phyloP scores from a whole-genome alignment of 2,113 vertebrate species.

The Eulacestoma nigropectus region DNA sequence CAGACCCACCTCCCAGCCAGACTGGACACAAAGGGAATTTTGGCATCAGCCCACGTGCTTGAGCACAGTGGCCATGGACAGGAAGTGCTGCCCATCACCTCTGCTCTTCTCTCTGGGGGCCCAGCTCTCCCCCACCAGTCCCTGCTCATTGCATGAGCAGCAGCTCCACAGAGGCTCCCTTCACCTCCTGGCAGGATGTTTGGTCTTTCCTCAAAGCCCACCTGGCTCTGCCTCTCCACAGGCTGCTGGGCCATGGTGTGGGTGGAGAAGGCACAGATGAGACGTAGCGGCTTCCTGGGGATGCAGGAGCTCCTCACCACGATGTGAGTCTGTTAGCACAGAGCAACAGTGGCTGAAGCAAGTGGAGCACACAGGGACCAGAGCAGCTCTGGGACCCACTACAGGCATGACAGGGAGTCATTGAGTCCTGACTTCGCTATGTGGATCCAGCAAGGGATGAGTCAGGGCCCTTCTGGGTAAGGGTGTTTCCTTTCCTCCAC shows the following conservation, averaged over 20 bases:
- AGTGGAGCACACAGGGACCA: neutral
- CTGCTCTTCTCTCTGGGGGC: neutral
- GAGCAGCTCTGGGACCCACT: accelerated
- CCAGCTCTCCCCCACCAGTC: neutral
- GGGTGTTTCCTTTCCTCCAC: neutral
- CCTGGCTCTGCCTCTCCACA: neutral
- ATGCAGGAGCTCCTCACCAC: too few species aligned
- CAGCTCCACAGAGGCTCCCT: neutral
- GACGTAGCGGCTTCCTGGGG: neutral
- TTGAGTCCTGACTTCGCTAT: neutral
- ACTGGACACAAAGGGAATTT: neutral
- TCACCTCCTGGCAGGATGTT: neutral
- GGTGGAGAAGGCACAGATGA: neutral
- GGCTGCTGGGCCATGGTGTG: accelerated
- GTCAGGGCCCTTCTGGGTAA: neutral
- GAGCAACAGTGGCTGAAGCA: neutral
- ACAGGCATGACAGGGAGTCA: neutral
- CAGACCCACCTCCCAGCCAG: neutral
- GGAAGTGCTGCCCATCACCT: neutral
- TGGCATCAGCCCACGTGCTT: neutral
- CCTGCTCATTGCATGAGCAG: neutral
- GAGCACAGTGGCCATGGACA: neutral
- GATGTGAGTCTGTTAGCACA: neutral
- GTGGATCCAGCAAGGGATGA: neutral
- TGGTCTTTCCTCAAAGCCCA: neutral